Evolutionary conservation across 2,113 vertebrate genomes (phyloP).

Genomic region (Loxodonta africana): DNA sequence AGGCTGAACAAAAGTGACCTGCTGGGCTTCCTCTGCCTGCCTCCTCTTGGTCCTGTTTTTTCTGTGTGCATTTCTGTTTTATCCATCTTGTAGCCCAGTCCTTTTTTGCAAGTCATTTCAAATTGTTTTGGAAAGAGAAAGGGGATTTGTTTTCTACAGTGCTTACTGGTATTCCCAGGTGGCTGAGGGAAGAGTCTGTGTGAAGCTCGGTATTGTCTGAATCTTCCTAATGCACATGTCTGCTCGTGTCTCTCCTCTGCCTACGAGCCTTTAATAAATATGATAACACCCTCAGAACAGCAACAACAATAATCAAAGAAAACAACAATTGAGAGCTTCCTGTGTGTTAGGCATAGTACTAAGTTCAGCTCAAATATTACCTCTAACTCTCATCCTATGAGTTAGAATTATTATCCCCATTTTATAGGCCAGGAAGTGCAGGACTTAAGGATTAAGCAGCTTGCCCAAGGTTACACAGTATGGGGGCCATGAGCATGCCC

Average conservation of each 20-base stretch:
- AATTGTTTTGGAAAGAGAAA: background rate
- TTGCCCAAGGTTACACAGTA: background rate
- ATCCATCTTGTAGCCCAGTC: no score
- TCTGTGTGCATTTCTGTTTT: background rate
- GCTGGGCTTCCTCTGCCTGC: fast-evolving
- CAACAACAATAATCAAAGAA: background rate
- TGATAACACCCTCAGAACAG: fast-evolving
- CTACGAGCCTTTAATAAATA: background rate
- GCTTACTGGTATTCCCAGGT: background rate
- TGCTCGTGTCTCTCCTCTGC: fast-evolving
- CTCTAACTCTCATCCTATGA: background rate
- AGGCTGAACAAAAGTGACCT: background rate
- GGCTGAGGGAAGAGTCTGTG: fast-evolving
- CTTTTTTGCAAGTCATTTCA: background rate
- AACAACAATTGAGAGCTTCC: background rate
- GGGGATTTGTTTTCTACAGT: background rate
- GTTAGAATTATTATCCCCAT: background rate
- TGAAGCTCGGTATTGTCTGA: fast-evolving
- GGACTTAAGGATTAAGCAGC: background rate
- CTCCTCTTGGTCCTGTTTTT: fast-evolving
- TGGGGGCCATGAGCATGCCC: fast-evolving
- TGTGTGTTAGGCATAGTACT: no score
- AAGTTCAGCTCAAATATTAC: background rate
- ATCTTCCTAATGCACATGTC: fast-evolving
- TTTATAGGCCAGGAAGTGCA: background rate